Evolutionary conservation across 2,113 vertebrate species (phyloP).

Genomic region (Mola mola): DNA sequence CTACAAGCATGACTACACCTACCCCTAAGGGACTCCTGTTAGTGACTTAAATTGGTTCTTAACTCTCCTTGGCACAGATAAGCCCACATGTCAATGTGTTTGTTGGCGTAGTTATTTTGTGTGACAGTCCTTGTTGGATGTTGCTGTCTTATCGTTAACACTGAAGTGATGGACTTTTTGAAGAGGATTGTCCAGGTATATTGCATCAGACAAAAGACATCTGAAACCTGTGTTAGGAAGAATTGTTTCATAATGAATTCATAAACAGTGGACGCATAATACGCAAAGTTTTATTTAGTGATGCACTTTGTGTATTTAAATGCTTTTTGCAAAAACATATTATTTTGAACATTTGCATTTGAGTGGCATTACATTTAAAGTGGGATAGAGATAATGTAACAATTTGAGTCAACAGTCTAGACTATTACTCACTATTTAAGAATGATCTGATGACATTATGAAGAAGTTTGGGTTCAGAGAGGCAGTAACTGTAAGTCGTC

Average conservation of each 20-base stretch:
- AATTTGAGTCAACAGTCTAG: constrained; percentile 9
- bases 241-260: constrained; percentile 9
- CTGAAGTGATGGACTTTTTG: constrained; percentile 28
- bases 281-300: constrained; percentile 6
- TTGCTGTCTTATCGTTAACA: constrained; percentile 18
- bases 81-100: constrained; percentile 1
- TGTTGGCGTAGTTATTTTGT: constrained; percentile 23
- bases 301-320: background rate
- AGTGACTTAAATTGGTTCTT: constrained; percentile 8
- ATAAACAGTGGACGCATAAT: background rate
- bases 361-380: constrained; percentile 6
- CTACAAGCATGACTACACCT: background rate
- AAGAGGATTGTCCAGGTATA: background rate
- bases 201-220: constrained; percentile 3
- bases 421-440: constrained; percentile 30
- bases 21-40: background rate
- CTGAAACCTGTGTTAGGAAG: constrained; percentile 1
- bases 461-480: no score
- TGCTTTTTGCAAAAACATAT: constrained; percentile 2
- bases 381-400: background rate
- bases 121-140: constrained; percentile 37
- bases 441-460: constrained; percentile 38
- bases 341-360: background rate
- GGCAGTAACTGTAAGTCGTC: no score
- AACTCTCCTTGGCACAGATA: constrained; percentile 1